Conservation (phyloP, 2,888 invertebrate genomes). For the Leptopilina myrica region DNA sequence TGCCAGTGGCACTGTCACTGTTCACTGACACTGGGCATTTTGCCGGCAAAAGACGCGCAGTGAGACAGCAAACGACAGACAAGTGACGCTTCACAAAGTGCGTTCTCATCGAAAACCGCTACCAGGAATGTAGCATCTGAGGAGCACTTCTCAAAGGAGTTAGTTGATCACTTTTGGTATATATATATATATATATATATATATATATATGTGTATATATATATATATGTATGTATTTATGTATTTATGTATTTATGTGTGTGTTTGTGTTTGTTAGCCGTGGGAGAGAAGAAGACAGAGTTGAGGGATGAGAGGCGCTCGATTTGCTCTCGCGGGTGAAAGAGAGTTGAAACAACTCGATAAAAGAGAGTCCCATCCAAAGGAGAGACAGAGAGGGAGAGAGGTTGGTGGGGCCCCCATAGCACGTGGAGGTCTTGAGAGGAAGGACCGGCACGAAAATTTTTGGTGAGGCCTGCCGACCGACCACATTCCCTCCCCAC, state of each 20-base stretch:
- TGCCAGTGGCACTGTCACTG: slow-evolving; percentile 34
- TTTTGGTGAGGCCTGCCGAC: slow-evolving; percentile 56
- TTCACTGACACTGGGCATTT: slow-evolving; percentile 26
- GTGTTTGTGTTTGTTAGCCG: slow-evolving; percentile 42
- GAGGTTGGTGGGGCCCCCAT: slow-evolving; percentile 43
- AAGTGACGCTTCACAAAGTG: slow-evolving; percentile 45
- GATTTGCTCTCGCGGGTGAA: slow-evolving; percentile 36
- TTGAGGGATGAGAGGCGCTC: slow-evolving; percentile 18
- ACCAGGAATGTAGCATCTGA: slow-evolving; percentile 59
- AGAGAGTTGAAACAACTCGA: slow-evolving; percentile 37
- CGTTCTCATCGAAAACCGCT: slow-evolving; percentile 60
- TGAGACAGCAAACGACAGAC: slow-evolving; percentile 41
- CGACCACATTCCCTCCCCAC: slow-evolving; percentile 56
- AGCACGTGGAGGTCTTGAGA: slow-evolving; percentile 52
- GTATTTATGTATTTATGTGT: too few species aligned
- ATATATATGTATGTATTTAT: too few species aligned
- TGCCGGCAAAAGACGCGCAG: slow-evolving; percentile 3
- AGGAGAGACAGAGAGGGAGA: too few species aligned
- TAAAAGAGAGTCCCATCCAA: slow-evolving; percentile 46
- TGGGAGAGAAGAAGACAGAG: slow-evolving; percentile 39
- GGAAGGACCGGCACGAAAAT: slow-evolving; percentile 54
- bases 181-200: too few species aligned
- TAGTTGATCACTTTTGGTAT: slow-evolving; percentile 55
- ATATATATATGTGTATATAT: too few species aligned
- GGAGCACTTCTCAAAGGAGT: slow-evolving; percentile 28